Conservation (phyloP, 2,113 vertebrate species). For the Protobothrops mucrosquamatus region DNA sequence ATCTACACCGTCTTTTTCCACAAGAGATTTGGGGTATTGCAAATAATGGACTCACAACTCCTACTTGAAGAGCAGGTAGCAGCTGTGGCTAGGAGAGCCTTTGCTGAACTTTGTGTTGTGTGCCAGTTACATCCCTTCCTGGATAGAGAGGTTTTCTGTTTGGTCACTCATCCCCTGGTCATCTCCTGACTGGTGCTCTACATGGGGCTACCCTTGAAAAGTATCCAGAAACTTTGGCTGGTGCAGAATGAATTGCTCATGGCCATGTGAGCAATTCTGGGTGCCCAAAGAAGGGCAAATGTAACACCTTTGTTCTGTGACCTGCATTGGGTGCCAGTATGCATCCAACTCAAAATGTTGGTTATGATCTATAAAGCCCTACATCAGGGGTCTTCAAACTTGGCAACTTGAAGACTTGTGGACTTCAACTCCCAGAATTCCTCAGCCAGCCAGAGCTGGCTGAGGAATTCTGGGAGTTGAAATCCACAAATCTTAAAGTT, state of each 20-base stretch:
- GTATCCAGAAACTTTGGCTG: no score
- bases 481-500: no score
- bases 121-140: not conserved
- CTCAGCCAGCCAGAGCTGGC: no score
- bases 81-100: not conserved
- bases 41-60: not conserved
- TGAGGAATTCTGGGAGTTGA: no score
- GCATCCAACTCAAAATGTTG: not conserved
- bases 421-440: no score
- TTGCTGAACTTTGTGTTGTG: not conserved
- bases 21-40: not conserved
- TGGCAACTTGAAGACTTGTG: no score
- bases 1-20: not conserved
- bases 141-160: not conserved
- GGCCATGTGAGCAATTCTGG: not conserved
- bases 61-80: not conserved
- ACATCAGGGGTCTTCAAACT: no score
- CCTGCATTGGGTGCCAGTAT: not conserved
- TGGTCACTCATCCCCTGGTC: not conserved
- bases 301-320: not conserved
- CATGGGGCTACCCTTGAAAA: not conserved
- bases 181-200: not conserved
- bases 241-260: no score
- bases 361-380: no score
- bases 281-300: not conserved